These are phyloP conservation scores for Poeciliopsis turneri DNA, from an alignment of 2,797 vertebrate species.

Conservation along the genomic window DNA sequence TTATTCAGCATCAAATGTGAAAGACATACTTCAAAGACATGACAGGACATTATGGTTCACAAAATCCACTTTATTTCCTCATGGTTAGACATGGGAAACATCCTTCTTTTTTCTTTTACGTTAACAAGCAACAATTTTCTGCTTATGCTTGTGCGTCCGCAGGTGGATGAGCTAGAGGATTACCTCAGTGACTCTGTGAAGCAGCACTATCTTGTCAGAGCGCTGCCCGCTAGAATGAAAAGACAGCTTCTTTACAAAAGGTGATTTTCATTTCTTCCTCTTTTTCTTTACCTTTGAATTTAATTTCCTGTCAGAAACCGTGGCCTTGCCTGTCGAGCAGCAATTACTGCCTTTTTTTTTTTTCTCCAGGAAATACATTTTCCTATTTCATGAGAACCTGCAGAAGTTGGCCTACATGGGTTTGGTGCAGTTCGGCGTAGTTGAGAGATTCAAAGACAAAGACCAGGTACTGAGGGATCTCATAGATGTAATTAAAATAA, in stretches of 20 bases:
- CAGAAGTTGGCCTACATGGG: slow-evolving; percentile 93
- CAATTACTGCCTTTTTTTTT: neutral
- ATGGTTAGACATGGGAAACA: neutral
- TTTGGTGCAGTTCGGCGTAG: slow-evolving; percentile 91
- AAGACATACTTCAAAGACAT: neutral
- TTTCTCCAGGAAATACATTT: slow-evolving; percentile 88
- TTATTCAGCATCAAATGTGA: neutral
- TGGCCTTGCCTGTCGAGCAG: neutral
- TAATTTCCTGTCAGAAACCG: neutral
- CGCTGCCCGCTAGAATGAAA: slow-evolving; percentile 84
- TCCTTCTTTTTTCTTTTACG: neutral
- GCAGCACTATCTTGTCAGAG: slow-evolving; percentile 88
- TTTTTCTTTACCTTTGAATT: neutral
- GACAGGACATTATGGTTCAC: neutral
- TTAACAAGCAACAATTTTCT: neutral
- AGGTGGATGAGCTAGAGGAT: slow-evolving; percentile 92
- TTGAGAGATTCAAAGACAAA: slow-evolving; percentile 94
- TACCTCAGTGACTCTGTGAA: slow-evolving; percentile 89
- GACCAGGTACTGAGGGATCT: slow-evolving; percentile 85
- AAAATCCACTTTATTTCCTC: neutral
- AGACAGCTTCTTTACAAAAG: slow-evolving; percentile 91
- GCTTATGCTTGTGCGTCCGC: slow-evolving; percentile 2
- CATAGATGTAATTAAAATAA: neutral
- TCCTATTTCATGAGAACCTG: slow-evolving; percentile 87
- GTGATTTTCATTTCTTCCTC: slow-evolving; percentile 66